A percentile compares a stretch with the other conserved stretches of the same genome.
These are phyloP conservation scores for Tympanoctomys barrerae DNA, from an alignment of 2,797 vertebrate genomes.

Conservation along the genomic window DNA sequence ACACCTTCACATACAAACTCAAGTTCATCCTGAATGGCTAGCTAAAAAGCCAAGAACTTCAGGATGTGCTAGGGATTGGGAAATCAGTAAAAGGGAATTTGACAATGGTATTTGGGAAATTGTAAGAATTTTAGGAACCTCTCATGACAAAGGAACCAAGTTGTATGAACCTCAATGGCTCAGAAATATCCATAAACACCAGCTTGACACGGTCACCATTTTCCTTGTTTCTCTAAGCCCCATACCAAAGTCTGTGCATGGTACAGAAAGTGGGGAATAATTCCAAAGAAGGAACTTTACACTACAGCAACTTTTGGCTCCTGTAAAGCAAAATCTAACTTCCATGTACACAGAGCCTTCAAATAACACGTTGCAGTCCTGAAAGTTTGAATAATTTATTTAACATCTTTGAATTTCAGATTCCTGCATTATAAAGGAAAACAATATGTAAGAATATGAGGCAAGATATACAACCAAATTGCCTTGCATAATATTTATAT, in stretches of 20 bases:
- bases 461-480: background rate
- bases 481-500: background rate
- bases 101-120: background rate
- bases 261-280: background rate
- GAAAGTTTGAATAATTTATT: background rate
- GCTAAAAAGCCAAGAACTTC: background rate
- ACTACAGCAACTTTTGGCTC: background rate
- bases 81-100: conserved; percentile 11
- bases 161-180: background rate
- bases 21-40: background rate
- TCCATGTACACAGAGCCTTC: background rate
- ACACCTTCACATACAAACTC: background rate
- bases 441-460: background rate
- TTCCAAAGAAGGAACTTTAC: background rate
- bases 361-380: background rate
- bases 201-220: background rate
- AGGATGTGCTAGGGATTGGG: background rate
- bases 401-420: background rate
- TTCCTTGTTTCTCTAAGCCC: background rate
- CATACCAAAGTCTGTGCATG: background rate
- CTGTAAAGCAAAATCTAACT: background rate
- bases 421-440: background rate
- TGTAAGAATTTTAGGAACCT: conserved; percentile 3
- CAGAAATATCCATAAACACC: background rate
- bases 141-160: conserved; percentile 5